phyloP scores from a whole-genome alignment of 2,888 invertebrate species.

The Chelonus formosanus region DNA sequence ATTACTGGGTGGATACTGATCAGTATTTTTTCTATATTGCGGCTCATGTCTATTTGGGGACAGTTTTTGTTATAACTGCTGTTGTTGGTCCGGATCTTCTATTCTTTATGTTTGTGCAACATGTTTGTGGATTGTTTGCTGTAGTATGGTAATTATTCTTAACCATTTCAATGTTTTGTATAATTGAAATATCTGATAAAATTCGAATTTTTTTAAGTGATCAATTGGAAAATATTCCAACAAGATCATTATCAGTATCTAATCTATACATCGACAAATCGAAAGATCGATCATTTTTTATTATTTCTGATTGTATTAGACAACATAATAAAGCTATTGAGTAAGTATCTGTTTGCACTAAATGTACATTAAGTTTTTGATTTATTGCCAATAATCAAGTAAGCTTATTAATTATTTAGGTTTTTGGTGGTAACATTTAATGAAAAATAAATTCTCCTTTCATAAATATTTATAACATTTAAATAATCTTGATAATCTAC shows the following conservation, averaged over 20 bases:
- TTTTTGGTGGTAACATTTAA: no score
- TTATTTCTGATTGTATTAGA: slow-evolving; percentile 7
- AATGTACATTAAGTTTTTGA: no score
- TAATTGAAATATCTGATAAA: background rate
- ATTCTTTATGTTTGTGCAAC: slow-evolving; percentile 21
- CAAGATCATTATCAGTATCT: background rate
- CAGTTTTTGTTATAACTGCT: slow-evolving; percentile 11
- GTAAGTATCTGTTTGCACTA: background rate
- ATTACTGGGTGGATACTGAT: slow-evolving; percentile 9
- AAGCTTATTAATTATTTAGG: no score
- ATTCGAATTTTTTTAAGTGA: background rate
- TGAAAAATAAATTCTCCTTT: background rate
- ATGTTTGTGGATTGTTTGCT: slow-evolving; percentile 20
- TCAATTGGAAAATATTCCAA: background rate
- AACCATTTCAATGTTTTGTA: background rate
- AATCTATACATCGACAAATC: slow-evolving; percentile 4
- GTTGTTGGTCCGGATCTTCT: slow-evolving; percentile 14
- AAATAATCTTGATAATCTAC: no score
- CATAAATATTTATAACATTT: background rate
- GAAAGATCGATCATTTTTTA: background rate
- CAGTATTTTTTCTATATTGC: slow-evolving; percentile 10
- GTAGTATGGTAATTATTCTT: background rate
- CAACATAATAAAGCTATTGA: slow-evolving; percentile 10
- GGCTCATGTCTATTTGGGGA: slow-evolving; percentile 1
- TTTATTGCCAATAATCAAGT: no score